phyloP scores from a whole-genome alignment of 2,797 vertebrate genomes.

The Rhabdophis nuchalis region DNA sequence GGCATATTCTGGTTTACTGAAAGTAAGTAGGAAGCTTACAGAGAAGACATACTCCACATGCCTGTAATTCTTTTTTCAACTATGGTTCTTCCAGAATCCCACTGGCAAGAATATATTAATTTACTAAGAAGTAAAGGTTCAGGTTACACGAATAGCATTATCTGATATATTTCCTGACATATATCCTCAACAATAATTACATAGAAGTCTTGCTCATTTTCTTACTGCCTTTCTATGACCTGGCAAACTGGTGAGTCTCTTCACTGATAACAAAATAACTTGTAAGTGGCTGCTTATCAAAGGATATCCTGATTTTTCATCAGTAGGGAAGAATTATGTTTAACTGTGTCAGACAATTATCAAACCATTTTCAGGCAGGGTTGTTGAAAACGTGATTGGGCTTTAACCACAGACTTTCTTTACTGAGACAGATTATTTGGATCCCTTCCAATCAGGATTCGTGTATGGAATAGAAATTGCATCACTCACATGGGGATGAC shows the following conservation, averaged over 20 bases:
- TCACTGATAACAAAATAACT: background rate
- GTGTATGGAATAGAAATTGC: background rate
- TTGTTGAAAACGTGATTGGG: background rate
- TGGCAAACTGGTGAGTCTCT: background rate
- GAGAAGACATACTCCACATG: background rate
- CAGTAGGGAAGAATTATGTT: background rate
- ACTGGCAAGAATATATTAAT: background rate
- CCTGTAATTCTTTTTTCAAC: background rate
- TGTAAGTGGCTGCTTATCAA: background rate
- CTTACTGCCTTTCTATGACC: background rate
- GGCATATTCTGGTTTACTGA: background rate
- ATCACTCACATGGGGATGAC: background rate
- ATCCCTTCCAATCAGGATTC: background rate
- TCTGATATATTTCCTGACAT: background rate
- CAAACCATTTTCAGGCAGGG: background rate
- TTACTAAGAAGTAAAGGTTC: background rate
- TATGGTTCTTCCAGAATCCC: background rate
- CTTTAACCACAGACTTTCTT: background rate
- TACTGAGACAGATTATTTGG: background rate
- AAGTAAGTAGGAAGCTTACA: background rate
- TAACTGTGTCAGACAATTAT: background rate
- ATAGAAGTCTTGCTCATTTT: background rate
- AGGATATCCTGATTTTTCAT: background rate
- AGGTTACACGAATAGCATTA: background rate
- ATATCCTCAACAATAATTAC: background rate